phyloP scores from a whole-genome alignment of 1,140 invertebrate genomes.

The Neotoxoptera formosana region DNA sequence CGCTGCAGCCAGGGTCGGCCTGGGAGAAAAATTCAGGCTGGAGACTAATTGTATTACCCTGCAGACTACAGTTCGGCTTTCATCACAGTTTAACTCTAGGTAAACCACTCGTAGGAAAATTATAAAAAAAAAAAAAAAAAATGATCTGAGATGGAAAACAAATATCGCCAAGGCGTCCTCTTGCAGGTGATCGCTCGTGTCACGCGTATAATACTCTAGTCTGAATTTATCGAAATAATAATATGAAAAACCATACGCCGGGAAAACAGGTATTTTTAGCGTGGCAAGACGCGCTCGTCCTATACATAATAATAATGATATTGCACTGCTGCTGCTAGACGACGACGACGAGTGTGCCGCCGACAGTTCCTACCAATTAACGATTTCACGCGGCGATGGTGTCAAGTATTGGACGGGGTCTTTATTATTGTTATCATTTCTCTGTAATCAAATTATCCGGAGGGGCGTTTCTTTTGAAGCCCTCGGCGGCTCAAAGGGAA shows the following conservation, averaged over 20 bases:
- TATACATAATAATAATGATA: too few relatives aligned
- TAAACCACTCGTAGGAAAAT: too few relatives aligned
- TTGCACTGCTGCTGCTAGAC: neutral
- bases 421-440: conserved; percentile 58
- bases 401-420: conserved; percentile 55
- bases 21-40: too few relatives aligned
- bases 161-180: neutral
- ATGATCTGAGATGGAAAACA: neutral
- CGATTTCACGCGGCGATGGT: conserved; percentile 48
- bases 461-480: conserved; percentile 55
- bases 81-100: too few relatives aligned
- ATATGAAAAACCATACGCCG: neutral
- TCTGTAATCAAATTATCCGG: conserved; percentile 57
- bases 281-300: neutral
- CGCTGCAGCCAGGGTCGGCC: too few relatives aligned
- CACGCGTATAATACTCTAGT: neutral
- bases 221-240: neutral
- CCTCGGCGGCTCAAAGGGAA: conserved; percentile 39
- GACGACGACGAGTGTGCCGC: neutral
- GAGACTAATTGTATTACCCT: too few relatives aligned
- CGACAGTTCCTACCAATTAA: conserved; percentile 54
- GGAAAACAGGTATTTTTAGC: neutral
- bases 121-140: too few relatives aligned
- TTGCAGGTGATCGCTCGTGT: neutral
- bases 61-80: too few relatives aligned